Base-by-base conservation (phyloP, 2,797 vertebrate species). In the Rhynchotus rufescens region DNA sequence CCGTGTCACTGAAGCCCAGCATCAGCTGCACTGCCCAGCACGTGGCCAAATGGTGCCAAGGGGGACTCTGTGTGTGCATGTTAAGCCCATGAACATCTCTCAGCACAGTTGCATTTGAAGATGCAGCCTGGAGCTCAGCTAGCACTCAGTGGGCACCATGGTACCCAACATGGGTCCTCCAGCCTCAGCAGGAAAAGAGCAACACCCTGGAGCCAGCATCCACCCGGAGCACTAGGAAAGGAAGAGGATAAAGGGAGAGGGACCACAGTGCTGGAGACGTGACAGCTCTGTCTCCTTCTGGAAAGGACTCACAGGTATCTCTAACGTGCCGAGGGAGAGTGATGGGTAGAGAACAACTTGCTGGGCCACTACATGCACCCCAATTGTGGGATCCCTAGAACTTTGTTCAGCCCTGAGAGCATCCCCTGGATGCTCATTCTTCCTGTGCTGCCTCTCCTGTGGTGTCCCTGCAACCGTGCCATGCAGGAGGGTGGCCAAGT, bases 311-410 rank as follows among this genome's bases (percentile, higher is more conserved):
- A 10, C 21, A 60, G 12, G 10, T 72, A 34, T 51, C 51, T 17
- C 51, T 17, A 34, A 60, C 9, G 5, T 14, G 61, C 23, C 16
- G 62, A 21, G 62, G 28, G 67, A 87, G 44, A 80, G 16, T 4
- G 23, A 5, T 3, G 2, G 4, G 0, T 38, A 26, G 30, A 80
- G 54, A 77, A 47, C 0, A 73, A 22, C 32, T 17, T 56, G 30
- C 54, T n/a, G 54, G 6, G 17, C 54, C 5, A 4, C 7, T 56
- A n/a, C 13, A 69, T 77, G 42, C 4, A 4, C 30, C 38, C 11
- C 9, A 17, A 0, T 40, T 68, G 4, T 5, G 14, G 40, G 11
- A 15, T 9, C 57, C 13, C 10, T 36, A 38, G 4, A 34, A 8
- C 36, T 85, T 61, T 13, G 25, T 64, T 74, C 80, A 52, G n/a